Percentiles rank a stretch among this genome's conserved stretches.
Evolutionary conservation across 2,113 vertebrate genomes (phyloP).

Genomic region (Megaceryle torquata): DNA sequence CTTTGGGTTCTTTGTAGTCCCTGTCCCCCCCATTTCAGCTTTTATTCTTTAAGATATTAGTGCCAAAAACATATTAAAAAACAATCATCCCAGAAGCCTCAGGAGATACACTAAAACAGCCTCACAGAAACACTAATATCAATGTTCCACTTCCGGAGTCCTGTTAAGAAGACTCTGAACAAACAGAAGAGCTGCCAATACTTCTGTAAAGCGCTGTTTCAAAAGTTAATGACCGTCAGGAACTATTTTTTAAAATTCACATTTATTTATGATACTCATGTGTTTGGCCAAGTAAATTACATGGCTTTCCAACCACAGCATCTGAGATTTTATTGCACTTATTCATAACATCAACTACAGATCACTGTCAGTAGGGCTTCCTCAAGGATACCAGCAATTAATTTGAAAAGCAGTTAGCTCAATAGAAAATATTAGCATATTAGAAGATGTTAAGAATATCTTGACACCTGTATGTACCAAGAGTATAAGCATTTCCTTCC

Average conservation of each 20-base stretch:
- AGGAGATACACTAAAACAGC: neutral
- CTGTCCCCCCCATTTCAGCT: neutral
- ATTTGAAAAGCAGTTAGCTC: neutral
- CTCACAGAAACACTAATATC: neutral
- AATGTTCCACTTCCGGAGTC: neutral
- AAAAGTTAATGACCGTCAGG: neutral
- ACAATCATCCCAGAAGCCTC: neutral
- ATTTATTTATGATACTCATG: neutral
- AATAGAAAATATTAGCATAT: neutral
- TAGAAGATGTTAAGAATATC: neutral
- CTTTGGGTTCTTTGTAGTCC: conserved; percentile 31
- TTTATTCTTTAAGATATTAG: conserved; percentile 15
- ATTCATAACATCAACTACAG: neutral
- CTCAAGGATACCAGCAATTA: neutral
- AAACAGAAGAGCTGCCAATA: neutral
- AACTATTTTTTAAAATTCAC: neutral
- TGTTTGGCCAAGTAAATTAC: neutral
- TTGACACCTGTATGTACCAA: neutral
- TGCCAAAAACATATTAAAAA: neutral
- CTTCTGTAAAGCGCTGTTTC: neutral
- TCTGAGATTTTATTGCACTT: neutral
- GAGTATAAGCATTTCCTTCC: neutral
- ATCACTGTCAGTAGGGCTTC: neutral
- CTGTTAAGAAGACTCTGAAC: neutral
- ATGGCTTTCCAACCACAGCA: neutral